A percentile compares a stretch with the other conserved stretches of the same genome.
These are phyloP conservation scores for Ciconia nigra DNA, from an alignment of 2,797 vertebrate species.

Conservation along the genomic window DNA sequence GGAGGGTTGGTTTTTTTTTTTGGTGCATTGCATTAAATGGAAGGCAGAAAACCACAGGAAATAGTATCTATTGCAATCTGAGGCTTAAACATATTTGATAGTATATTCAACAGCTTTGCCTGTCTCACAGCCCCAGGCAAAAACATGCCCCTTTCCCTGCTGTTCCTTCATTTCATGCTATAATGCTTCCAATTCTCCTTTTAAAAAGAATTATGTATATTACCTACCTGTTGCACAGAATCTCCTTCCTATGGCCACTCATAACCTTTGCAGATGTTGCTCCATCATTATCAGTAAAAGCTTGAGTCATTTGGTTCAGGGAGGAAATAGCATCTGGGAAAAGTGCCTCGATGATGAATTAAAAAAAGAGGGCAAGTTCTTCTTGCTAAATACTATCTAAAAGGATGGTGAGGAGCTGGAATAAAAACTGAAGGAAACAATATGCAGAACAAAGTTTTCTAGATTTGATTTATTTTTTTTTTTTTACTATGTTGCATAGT, in stretches of 20 bases:
- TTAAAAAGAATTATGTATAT: slow-evolving; percentile 9
- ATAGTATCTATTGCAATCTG: not conserved
- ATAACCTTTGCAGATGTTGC: slow-evolving; percentile 21
- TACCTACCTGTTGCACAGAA: slow-evolving; percentile 33
- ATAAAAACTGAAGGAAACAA: not conserved
- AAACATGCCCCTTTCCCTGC: slow-evolving; percentile 19
- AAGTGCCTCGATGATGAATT: not conserved
- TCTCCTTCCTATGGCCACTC: not conserved
- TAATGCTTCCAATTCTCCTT: slow-evolving; percentile 31
- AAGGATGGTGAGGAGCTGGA: not conserved
- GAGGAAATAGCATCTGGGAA: not conserved
- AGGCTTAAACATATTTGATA: not conserved
- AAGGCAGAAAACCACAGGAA: not conserved
- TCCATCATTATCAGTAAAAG: not conserved
- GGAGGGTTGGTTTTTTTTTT: not conserved
- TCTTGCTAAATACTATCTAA: not conserved
- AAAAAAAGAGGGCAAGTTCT: not conserved
- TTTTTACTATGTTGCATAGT: not conserved
- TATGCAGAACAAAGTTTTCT: not conserved
- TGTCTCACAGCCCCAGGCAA: slow-evolving; percentile 5
- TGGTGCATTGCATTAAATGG: not conserved
- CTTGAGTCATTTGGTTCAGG: not conserved
- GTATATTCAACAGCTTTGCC: not conserved
- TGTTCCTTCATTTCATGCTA: slow-evolving; percentile 59
- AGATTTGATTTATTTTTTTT: not conserved